These are phyloP conservation scores for Actinemys pallida DNA, from an alignment of 2,113 vertebrate genomes.

Conservation along the genomic window DNA sequence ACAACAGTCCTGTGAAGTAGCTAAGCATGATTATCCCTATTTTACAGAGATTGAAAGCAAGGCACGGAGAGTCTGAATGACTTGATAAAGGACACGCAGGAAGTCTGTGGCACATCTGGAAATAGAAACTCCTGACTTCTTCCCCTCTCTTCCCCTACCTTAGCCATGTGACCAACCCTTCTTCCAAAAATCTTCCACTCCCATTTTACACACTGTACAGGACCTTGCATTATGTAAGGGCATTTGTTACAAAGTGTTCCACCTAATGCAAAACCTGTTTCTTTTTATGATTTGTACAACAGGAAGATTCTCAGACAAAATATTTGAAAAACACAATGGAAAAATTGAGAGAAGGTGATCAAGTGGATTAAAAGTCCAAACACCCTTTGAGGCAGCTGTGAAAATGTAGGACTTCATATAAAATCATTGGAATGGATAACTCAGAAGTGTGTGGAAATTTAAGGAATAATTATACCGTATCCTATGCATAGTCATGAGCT, in stretches of 20 bases:
- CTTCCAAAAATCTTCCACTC: not conserved
- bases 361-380: constrained; percentile 25
- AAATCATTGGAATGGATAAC: constrained; percentile 34
- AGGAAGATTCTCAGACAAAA: constrained; percentile 21
- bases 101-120: not conserved
- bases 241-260: constrained; percentile 42
- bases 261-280: constrained; percentile 52
- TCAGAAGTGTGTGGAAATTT: not conserved
- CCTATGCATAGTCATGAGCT: constrained; percentile 60
- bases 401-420: not conserved
- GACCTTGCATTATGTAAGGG: constrained; percentile 53
- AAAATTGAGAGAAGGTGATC: constrained; percentile 60
- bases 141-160: not conserved
- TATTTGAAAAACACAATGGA: not conserved
- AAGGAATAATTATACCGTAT: constrained; percentile 23
- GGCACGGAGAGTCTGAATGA: not conserved
- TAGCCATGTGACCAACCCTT: not conserved
- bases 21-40: not conserved
- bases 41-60: not conserved
- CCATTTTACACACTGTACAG: constrained; percentile 12
- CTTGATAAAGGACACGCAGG: not conserved
- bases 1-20: not conserved
- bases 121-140: not conserved
- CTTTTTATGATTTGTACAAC: not conserved
- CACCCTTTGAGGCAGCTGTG: not conserved